These are phyloP conservation scores for Mirounga angustirostris DNA, from an alignment of 2,113 vertebrate species.

Conservation along the genomic window DNA sequence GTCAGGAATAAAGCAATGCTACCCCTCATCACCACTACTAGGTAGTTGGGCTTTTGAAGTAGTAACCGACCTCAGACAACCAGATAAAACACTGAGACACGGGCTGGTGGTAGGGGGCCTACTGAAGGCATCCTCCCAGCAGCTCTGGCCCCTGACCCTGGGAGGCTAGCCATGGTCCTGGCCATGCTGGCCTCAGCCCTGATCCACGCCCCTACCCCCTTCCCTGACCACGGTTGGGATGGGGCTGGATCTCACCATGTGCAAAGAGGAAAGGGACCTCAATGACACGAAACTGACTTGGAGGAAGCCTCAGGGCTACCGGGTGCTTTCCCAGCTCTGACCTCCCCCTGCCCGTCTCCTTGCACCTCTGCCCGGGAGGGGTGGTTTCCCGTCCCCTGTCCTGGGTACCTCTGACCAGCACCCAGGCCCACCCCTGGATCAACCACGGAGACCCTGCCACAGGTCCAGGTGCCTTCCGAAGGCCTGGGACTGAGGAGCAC, in stretches of 20 bases:
- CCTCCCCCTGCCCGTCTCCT: neutral
- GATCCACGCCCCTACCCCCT: neutral
- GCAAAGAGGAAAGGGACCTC: neutral
- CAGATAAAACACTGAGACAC: neutral
- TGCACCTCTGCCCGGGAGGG: neutral
- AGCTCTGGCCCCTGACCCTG: neutral
- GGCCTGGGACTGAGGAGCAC: too few species aligned
- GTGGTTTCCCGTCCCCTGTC: neutral
- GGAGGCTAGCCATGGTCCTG: neutral
- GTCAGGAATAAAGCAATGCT: neutral
- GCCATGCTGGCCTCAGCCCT: neutral
- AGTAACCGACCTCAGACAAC: too few species aligned
- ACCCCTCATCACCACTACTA: neutral
- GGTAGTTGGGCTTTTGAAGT: fast-evolving
- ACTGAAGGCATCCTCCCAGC: too few species aligned
- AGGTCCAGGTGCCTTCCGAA: neutral
- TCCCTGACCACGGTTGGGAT: neutral
- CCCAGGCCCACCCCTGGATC: neutral
- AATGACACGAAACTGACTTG: neutral
- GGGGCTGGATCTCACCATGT: neutral
- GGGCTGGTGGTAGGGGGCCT: neutral
- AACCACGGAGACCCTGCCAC: neutral
- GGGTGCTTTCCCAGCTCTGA: neutral
- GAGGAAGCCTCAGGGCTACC: neutral
- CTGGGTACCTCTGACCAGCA: neutral